Percentiles rank a stretch among this genome's conserved stretches.
Conservation (phyloP, 2,113 vertebrate species). For the Esox niger region DNA sequence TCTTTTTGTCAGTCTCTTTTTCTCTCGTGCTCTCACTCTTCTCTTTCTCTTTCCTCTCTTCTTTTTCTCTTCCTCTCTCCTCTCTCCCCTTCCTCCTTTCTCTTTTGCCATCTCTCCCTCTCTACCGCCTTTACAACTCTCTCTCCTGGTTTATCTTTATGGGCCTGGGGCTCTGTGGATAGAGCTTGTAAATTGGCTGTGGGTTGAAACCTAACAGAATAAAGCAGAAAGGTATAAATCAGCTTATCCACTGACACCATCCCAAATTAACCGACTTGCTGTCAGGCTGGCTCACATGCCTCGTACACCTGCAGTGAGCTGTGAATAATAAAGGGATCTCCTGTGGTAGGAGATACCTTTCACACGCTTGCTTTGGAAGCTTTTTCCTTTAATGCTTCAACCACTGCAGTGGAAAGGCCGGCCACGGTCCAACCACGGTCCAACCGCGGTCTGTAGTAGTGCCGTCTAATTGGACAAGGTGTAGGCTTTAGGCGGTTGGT, state of each 20-base stretch:
- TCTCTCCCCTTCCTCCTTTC: not conserved
- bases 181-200: conserved; percentile 50
- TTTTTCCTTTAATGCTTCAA: conserved; percentile 16
- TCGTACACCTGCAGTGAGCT: conserved; percentile 17
- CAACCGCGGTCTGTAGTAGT: too few relatives aligned
- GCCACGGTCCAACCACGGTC: too few relatives aligned
- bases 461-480: too few relatives aligned
- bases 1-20: not conserved
- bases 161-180: conserved; percentile 32
- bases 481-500: too few relatives aligned
- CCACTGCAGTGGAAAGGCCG: conserved; percentile 35
- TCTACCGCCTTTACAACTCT: conserved; percentile 12
- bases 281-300: conserved; percentile 7
- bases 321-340: conserved; percentile 34
- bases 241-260: conserved; percentile 43
- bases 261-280: conserved; percentile 39
- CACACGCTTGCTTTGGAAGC: conserved; percentile 48
- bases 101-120: not conserved
- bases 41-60: not conserved
- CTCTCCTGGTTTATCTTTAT: conserved; percentile 39
- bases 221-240: conserved; percentile 60
- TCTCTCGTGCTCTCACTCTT: too few relatives aligned
- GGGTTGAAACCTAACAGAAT: conserved; percentile 46
- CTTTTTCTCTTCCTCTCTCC: not conserved
- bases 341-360: conserved; percentile 49